These are phyloP conservation scores for Ephydatia muelleri DNA, from an alignment of 37 sponge, comb jelly and placozoan genomes.

Conservation along the genomic window DNA sequence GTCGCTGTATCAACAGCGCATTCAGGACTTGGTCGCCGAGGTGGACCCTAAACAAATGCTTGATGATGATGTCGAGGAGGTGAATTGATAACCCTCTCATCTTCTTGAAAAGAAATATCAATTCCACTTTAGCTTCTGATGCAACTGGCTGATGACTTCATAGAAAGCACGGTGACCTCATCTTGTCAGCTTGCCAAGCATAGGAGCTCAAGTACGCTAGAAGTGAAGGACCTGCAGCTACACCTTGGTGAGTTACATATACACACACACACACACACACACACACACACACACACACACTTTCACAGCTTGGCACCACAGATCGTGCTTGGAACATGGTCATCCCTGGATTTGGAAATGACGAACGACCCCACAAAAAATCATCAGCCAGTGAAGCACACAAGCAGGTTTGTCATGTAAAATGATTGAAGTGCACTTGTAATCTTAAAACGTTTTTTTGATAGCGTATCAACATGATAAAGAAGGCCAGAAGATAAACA, in stretches of 20 bases:
- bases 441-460: background rate
- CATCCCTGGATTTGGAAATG: constrained; percentile 86
- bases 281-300: background rate
- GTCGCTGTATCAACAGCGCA: constrained; percentile 62
- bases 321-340: constrained; percentile 92
- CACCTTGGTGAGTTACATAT: constrained; percentile 56
- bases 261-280: background rate
- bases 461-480: constrained; percentile 56
- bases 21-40: constrained; percentile 82
- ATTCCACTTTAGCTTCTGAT: constrained; percentile 85
- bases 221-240: constrained; percentile 76
- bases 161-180: constrained; percentile 84
- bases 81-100: background rate
- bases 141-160: constrained; percentile 94
- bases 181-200: constrained; percentile 92
- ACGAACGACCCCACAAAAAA: constrained; percentile 52
- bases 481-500: constrained; percentile 58
- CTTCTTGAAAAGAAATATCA: no score
- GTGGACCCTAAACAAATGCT: constrained; percentile 84
- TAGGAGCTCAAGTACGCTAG: constrained; percentile 82
- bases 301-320: background rate
- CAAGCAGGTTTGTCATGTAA: constrained; percentile 62
- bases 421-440: background rate
- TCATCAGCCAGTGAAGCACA: constrained; percentile 83
- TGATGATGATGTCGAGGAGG: constrained; percentile 95